Evolutionary conservation across 2,888 invertebrate genomes (phyloP).

Genomic region (Slavum lentiscoides): DNA sequence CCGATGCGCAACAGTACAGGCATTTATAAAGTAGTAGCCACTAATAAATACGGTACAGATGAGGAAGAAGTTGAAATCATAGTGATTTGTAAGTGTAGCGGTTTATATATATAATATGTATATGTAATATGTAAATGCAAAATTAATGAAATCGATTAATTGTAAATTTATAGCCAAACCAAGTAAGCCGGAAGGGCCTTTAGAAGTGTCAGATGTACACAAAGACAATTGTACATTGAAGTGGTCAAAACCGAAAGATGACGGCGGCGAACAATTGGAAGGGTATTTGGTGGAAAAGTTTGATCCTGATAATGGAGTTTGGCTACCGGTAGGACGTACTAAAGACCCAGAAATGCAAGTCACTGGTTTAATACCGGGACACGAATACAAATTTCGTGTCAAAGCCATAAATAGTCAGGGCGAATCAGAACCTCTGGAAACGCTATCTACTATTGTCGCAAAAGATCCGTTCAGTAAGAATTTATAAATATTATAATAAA

Average conservation of each 20-base stretch:
- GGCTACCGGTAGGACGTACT: slow-evolving; percentile 90
- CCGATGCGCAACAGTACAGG: slow-evolving; percentile 81
- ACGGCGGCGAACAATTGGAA: slow-evolving; percentile 89
- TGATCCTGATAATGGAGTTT: slow-evolving; percentile 87
- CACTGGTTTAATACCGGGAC: slow-evolving; percentile 84
- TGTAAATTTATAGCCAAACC: slow-evolving; percentile 68
- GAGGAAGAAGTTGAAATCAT: slow-evolving; percentile 87
- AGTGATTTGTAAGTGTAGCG: slow-evolving; percentile 65
- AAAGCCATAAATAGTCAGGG: slow-evolving; percentile 93
- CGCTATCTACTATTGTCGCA: slow-evolving; percentile 83
- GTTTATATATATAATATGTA: no score
- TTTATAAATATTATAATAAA: background rate
- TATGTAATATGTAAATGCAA: no score
- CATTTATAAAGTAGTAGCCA: slow-evolving; percentile 84
- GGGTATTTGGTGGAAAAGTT: slow-evolving; percentile 92
- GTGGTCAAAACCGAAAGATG: slow-evolving; percentile 93
- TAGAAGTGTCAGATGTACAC: slow-evolving; percentile 85
- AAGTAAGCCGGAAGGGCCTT: slow-evolving; percentile 83
- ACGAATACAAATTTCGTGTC: slow-evolving; percentile 94
- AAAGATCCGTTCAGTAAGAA: slow-evolving; percentile 92
- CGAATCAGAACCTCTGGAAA: slow-evolving; percentile 90
- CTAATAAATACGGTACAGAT: slow-evolving; percentile 91
- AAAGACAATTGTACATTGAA: slow-evolving; percentile 86
- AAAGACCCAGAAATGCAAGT: slow-evolving; percentile 86
- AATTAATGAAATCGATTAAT: no score